These are phyloP conservation scores for Peromyscus maniculatus DNA, from an alignment of 2,113 vertebrate genomes.

Conservation along the genomic window DNA sequence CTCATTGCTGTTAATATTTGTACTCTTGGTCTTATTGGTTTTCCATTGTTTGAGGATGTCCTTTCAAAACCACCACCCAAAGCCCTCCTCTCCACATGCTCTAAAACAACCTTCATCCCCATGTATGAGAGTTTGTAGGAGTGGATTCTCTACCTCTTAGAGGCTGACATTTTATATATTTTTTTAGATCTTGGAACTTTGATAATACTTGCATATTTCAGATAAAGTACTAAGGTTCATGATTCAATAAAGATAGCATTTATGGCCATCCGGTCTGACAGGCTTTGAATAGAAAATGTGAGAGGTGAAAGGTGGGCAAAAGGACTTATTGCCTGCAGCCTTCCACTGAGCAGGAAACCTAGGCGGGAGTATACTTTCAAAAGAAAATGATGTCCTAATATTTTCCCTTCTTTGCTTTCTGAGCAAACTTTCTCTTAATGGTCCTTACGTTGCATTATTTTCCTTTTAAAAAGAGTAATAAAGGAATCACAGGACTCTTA, in stretches of 20 bases:
- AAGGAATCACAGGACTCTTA: conserved; percentile 62
- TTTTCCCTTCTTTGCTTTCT: conserved; percentile 56
- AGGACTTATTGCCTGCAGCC: conserved; percentile 78
- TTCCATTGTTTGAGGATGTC: conserved; percentile 48
- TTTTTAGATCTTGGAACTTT: conserved; percentile 80
- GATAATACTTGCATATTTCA: conserved; percentile 85
- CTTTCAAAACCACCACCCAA: not conserved
- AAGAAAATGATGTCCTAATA: conserved; percentile 37
- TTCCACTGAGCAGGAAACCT: conserved; percentile 67
- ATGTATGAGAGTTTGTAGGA: conserved; percentile 22
- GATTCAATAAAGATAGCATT: conserved; percentile 86
- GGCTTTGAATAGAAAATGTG: conserved; percentile 83
- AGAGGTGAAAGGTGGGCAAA: conserved; percentile 83
- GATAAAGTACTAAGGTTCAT: conserved; percentile 81
- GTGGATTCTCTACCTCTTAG: conserved; percentile 14
- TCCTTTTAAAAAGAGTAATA: conserved; percentile 71
- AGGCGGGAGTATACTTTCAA: conserved; percentile 53
- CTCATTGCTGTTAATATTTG: not conserved
- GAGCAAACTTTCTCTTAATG: conserved; percentile 54
- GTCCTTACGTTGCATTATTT: conserved; percentile 63
- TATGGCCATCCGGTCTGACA: conserved; percentile 83
- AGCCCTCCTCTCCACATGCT: not conserved
- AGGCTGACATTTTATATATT: conserved; percentile 61
- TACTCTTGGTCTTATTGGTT: not conserved
- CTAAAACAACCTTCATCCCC: not conserved